phyloP scores from a whole-genome alignment of 2,888 invertebrate species.

The Macropis europaea region DNA sequence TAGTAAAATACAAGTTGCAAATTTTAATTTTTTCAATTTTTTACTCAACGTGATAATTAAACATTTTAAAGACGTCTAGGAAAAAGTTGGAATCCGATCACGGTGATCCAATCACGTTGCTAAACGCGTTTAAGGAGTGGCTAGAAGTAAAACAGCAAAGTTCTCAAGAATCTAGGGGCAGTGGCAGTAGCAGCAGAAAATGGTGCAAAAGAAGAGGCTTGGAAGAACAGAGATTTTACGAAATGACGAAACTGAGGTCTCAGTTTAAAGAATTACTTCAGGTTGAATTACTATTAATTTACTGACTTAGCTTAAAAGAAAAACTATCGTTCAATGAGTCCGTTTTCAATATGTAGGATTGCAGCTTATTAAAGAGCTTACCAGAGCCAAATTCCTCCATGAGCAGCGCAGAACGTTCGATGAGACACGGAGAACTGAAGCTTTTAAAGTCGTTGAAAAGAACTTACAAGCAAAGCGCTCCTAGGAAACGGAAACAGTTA shows the following conservation, averaged over 20 bases:
- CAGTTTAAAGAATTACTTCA: slow-evolving; percentile 93
- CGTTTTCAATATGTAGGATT: slow-evolving; percentile 80
- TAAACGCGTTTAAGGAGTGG: slow-evolving; percentile 95
- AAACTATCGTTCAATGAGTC: neutral
- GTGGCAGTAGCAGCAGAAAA: slow-evolving; percentile 80
- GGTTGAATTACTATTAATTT: slow-evolving; percentile 77
- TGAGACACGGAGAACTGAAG: slow-evolving; percentile 94
- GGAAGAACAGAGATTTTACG: slow-evolving; percentile 98
- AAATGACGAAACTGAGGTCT: slow-evolving; percentile 94
- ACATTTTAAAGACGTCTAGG: slow-evolving; percentile 83
- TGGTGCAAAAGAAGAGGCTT: slow-evolving; percentile 96
- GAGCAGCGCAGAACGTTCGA: slow-evolving; percentile 87
- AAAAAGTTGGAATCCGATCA: slow-evolving; percentile 94
- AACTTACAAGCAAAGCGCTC: slow-evolving; percentile 86
- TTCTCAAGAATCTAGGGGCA: slow-evolving; percentile 68
- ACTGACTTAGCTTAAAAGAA: neutral
- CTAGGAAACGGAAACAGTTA: slow-evolving; percentile 87
- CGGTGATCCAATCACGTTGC: slow-evolving; percentile 95
- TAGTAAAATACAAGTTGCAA: slow-evolving; percentile 69
- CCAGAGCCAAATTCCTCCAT: slow-evolving; percentile 81
- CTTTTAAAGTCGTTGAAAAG: slow-evolving; percentile 90
- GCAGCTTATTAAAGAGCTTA: slow-evolving; percentile 82
- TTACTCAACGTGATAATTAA: slow-evolving; percentile 11
- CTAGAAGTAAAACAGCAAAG: slow-evolving; percentile 86
- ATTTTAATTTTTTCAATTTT: slow-evolving; percentile 9